Percentiles rank a stretch among this genome's conserved stretches.
Conservation (phyloP, 2,113 vertebrate species). For the Scytalopus superciliaris region DNA sequence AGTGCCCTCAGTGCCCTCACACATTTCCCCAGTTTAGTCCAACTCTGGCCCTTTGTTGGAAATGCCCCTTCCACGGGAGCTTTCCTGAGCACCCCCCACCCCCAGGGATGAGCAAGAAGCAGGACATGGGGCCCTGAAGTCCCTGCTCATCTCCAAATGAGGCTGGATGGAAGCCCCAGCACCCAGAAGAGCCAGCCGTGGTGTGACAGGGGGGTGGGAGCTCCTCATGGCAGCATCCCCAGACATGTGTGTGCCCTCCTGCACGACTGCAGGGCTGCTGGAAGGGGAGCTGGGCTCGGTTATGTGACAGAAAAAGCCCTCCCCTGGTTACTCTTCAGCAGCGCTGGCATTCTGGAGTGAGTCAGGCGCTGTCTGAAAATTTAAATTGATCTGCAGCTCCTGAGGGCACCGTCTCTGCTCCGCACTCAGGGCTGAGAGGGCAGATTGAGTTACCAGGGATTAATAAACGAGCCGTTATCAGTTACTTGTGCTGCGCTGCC, state of each 20-base stretch:
- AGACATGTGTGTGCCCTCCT: rapidly evolving
- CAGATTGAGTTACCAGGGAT: slow-evolving; percentile 6
- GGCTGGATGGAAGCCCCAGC: background rate
- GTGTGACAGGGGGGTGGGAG: background rate
- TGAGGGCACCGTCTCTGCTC: background rate
- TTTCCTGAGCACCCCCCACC: background rate
- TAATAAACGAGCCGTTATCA: slow-evolving; percentile 12
- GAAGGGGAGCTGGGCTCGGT: background rate
- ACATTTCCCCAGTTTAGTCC: rapidly evolving
- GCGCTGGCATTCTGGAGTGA: background rate
- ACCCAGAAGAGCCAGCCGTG: background rate
- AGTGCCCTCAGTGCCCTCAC: background rate
- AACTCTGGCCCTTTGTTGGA: background rate
- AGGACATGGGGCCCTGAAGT: rapidly evolving
- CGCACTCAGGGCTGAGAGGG: background rate
- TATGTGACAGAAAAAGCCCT: background rate
- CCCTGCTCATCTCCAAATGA: background rate
- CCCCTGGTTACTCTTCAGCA: background rate
- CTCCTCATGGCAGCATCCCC: background rate
- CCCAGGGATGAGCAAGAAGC: background rate
- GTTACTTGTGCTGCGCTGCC: background rate
- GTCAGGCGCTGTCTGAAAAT: background rate
- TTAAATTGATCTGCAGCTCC: slow-evolving; percentile 13
- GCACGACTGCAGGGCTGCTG: background rate
- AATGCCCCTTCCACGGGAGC: background rate